Base-by-base conservation (phyloP, 2,797 vertebrate genomes). In the Dallia pectoralis region DNA sequence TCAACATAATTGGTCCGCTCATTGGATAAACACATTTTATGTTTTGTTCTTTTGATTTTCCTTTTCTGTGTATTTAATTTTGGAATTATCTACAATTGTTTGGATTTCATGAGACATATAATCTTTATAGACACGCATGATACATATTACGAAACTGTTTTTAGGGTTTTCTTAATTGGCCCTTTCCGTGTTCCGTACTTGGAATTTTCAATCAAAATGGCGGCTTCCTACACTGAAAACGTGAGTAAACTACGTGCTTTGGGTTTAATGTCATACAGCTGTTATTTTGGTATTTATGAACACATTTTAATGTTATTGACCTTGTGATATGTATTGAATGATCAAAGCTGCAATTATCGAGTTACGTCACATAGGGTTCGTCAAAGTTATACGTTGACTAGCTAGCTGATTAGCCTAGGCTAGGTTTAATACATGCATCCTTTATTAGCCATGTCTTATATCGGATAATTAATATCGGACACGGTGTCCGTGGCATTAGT, bases 141-240 rank as follows among this genome's bases (percentile, higher is more conserved):
- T 59, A 53, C 51, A 5, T 1, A 2, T 19, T 25, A 64, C 62
- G 29, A 64, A 32, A 32, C 53, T 11, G 9, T 59, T 59, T 59
- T 25, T 25, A 27, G 53, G n/a, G 11, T 25, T 59, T 30, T 27
- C 18, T 16, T 67, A 15, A 71, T 4, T 81, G 84, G 78, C 73
- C 84, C 12, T 66, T 19, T 19, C 18, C 67, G n/a, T 72, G 70
- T 85, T 61, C 92, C 88, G 87, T 93, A 89, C 16, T 0, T 12
- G 2, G 81, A 93, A 59, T 22, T 59, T 59, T 25, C 9, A 59
- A n/a, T 59, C 6, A 59, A 93, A 89, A 94, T 94, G 93, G 93
- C 92, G 44, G 74, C 89, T 2, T 0, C 75, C 73, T 5, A 78
- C 8, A 66, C 25, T 2, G 87, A 88, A 75, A 92, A 88, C 88